phyloP scores from a whole-genome alignment of 2,888 invertebrate genomes.

The Cacoxenus indagator region DNA sequence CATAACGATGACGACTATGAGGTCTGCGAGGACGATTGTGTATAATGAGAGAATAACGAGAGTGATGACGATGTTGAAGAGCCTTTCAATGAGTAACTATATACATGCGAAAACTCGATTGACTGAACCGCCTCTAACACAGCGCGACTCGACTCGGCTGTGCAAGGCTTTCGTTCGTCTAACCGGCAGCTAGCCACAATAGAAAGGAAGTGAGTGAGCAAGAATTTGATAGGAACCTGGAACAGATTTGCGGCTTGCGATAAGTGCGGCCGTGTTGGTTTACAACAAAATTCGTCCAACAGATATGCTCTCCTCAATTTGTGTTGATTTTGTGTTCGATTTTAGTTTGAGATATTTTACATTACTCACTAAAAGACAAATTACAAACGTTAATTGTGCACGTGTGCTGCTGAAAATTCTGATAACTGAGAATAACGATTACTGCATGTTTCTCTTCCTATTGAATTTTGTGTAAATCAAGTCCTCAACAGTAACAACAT shows the following conservation, averaged over 20 bases:
- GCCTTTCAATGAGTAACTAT: too few species aligned
- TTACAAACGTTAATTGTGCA: slow-evolving; percentile 33
- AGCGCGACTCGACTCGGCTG: neutral
- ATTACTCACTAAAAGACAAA: slow-evolving; percentile 41
- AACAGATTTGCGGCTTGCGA: neutral
- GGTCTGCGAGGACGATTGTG: slow-evolving; percentile 40
- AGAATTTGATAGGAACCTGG: neutral
- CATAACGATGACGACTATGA: slow-evolving; percentile 26
- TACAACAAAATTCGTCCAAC: slow-evolving; percentile 32
- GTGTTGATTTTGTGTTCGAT: neutral
- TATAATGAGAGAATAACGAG: too few species aligned
- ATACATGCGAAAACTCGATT: neutral
- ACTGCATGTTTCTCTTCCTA: too few species aligned
- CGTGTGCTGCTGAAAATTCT: slow-evolving; percentile 29
- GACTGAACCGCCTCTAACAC: neutral
- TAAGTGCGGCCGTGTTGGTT: neutral
- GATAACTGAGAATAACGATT: too few species aligned
- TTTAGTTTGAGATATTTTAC: slow-evolving; percentile 43
- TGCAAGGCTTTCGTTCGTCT: neutral
- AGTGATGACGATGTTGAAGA: too few species aligned
- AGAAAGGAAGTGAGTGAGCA: neutral
- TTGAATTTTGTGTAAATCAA: too few species aligned
- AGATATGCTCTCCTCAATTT: slow-evolving; percentile 22
- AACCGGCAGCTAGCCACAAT: neutral
- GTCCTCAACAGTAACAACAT: too few species aligned